Base-by-base conservation (phyloP, 2,888 invertebrate genomes). In the Acleris laterana region DNA sequence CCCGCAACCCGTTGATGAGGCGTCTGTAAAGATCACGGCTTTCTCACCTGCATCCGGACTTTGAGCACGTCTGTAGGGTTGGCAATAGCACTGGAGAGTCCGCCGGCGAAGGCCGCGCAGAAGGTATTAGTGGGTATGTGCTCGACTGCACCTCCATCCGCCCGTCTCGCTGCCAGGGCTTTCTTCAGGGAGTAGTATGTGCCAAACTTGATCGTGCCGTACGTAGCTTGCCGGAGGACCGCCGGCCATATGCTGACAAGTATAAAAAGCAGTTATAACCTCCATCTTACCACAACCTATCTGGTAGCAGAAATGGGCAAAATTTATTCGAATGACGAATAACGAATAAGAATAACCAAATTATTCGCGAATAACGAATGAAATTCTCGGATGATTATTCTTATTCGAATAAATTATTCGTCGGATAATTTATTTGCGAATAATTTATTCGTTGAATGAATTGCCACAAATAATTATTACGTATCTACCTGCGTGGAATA, bases 61-160 rank as follows among this genome's bases (percentile, higher is more conserved):
- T 99, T 99, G 42, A 99, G 94, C 53, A 99, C 98, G 92, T 99
- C 99, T 0, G 98, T 99, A 16, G 98, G 98, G 93, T 98, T 99
- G 61, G 98, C 98, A 77, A 98, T 96, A n/a, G 98, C 97, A 80
- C 97, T 97, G 59, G 98, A 97, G 44, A 98, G 94, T n/a, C 97
- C 97, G 13, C 98, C 98, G 22, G 97, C 96, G 77, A 96, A 89
- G 58, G 96, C 95, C 28, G 97, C 98, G 90, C 98, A 98, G 70
- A 95, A 89, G 20, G 98, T 95, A 91, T 97, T 95, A 11, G 95
- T 93, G 76, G 94, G 90, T n/a, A 96, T 87, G 69, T 88, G 88
- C 72, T 95, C 94, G 77, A 88, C 87, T n/a, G 94, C 84, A 62
- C 89, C 90, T 5, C 86, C 85, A 71, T 89, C 90, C 0, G 77